Conservation (phyloP, 2,113 vertebrate species). For the Apus apus region DNA sequence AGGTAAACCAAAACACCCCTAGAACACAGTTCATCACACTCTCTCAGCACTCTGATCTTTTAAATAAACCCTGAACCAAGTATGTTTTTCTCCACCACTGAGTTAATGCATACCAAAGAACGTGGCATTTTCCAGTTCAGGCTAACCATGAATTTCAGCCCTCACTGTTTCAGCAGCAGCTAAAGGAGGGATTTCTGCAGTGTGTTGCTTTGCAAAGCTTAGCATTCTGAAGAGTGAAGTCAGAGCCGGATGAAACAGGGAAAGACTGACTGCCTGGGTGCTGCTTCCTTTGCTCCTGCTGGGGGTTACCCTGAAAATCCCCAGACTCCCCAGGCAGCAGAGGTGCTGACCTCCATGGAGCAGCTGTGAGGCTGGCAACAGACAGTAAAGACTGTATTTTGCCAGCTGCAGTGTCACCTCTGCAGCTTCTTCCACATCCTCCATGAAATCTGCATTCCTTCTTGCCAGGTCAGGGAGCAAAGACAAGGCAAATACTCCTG, state of each 20-base stretch:
- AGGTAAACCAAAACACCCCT: not conserved
- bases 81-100: not conserved
- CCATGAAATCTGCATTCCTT: not conserved
- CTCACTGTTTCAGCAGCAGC: not conserved
- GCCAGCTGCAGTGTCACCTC: not conserved
- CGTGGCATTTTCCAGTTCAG: not conserved
- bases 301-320: not conserved
- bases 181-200: not conserved
- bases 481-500: not conserved
- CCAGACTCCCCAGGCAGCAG: fast-evolving
- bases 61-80: not conserved
- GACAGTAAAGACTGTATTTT: not conserved
- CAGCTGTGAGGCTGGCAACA: not conserved
- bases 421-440: not conserved
- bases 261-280: not conserved
- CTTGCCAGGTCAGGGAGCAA: not conserved
- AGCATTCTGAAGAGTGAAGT: fast-evolving
- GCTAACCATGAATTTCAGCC: not conserved
- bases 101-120: not conserved
- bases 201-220: not conserved
- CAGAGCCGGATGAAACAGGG: not conserved
- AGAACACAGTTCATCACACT: fast-evolving
- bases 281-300: not conserved
- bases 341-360: not conserved
- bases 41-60: not conserved